Conservation (phyloP, 2,113 vertebrate species). For the Daubentonia madagascariensis region DNA sequence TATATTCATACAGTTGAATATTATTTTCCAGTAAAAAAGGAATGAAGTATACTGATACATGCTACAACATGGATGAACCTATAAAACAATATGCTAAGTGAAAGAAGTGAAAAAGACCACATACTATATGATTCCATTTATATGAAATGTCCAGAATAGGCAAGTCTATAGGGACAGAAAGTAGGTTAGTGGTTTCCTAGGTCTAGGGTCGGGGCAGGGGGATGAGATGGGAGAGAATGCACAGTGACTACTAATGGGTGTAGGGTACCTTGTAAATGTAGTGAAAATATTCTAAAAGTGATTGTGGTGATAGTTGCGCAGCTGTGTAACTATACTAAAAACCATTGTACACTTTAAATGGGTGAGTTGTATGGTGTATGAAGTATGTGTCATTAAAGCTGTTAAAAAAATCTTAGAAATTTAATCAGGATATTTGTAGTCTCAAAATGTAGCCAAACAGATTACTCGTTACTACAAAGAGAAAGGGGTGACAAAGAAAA, state of each 20-base stretch:
- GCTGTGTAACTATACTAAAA: background rate
- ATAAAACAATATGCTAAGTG: background rate
- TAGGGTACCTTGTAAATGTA: background rate
- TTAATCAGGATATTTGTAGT: background rate
- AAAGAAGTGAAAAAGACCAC: background rate
- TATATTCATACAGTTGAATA: background rate
- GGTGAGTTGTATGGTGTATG: background rate
- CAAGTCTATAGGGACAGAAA: background rate
- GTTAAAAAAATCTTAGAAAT: background rate
- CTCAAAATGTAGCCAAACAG: background rate
- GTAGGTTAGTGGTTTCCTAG: background rate
- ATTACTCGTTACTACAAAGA: background rate
- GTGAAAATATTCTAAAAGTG: background rate
- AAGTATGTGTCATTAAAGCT: background rate
- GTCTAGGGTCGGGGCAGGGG: background rate
- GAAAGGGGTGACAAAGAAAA: background rate
- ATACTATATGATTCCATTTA: background rate
- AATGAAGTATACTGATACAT: background rate
- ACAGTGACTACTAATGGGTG: background rate
- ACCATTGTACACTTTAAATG: background rate
- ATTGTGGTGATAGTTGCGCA: background rate
- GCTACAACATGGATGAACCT: background rate
- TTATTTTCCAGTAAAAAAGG: background rate
- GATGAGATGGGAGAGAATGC: background rate
- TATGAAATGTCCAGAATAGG: background rate